Base-by-base conservation (phyloP, 2,888 invertebrate species). In the Disparrhopalites patrizii region DNA sequence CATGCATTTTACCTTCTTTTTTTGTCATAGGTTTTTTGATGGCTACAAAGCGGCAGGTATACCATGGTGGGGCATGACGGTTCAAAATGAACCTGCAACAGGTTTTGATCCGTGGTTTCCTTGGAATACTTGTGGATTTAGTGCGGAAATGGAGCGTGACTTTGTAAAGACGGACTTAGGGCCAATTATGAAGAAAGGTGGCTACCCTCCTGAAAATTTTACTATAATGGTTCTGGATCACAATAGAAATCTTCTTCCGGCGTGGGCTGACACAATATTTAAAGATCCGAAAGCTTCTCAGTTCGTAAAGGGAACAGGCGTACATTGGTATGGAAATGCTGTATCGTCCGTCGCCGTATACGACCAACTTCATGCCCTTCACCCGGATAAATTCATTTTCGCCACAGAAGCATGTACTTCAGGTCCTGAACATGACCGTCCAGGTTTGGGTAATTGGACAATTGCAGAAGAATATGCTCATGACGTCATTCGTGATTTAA, bases 11-110 rank as follows among this genome's bases (percentile, higher is more conserved):
- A 13, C 15, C 15, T 38, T 38, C 15, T 13, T n/a, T n/a, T n/a
- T n/a, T n/a, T 20, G 8, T 38, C 13, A 33, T 38, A 38, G 76
- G 76, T 8, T 79, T 77, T 75, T 79, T 77, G 1, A 64, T 73
- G 52, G 71, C 73, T 50, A 68, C 70, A 43, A 71, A 71, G 82
- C 83, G 31, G 80, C 85, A 18, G 86, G 85, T n/a, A 79, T 85
- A 43, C 79, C 83, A 5, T 85, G 89, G 70, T 96, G 94, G 94
- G 91, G 87, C 0, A 80, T 93, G 51, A 90, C 93, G 0, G 62
- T 71, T 47, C 73, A 73, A 55, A 73, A 73, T 52, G 73, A 73
- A 47, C 70, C 70, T 1, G 66, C 66, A 63, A 69, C 68, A 0
- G 71, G 71, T 3, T 67, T 71, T 31, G 68, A 76, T 8, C 73